Percentiles rank a stretch among this genome's conserved stretches.
Evolutionary conservation across 2,113 vertebrate genomes (phyloP).

Genomic region (Daphoenositta chrysoptera): DNA sequence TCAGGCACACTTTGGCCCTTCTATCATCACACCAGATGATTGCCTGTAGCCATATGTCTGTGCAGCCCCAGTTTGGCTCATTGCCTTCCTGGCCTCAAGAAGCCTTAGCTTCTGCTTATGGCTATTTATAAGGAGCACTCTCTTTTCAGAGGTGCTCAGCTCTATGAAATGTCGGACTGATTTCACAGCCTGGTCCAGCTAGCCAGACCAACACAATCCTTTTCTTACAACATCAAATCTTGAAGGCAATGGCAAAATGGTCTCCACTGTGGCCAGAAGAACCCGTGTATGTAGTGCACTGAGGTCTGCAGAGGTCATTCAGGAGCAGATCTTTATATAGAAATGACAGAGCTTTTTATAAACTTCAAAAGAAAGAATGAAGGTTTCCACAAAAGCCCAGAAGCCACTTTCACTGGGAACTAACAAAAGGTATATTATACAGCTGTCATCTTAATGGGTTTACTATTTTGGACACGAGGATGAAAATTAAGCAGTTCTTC

Average conservation of each 20-base stretch:
- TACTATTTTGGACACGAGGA: neutral
- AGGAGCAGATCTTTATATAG: neutral
- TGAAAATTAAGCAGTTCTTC: slow-evolving; percentile 27
- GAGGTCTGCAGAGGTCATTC: neutral
- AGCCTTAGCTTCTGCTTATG: neutral
- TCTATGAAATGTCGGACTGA: neutral
- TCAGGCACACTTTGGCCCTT: neutral
- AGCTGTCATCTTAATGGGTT: neutral
- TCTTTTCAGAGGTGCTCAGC: neutral
- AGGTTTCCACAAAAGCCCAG: slow-evolving; percentile 14
- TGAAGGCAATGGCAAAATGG: neutral
- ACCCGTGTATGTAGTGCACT: neutral
- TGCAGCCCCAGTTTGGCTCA: neutral
- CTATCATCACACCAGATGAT: neutral
- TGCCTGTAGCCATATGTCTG: neutral
- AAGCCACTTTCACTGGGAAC: neutral
- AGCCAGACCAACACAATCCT: neutral
- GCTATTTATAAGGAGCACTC: neutral
- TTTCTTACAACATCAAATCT: neutral
- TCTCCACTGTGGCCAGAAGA: neutral
- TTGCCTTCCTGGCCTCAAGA: neutral
- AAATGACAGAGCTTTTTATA: slow-evolving; percentile 19
- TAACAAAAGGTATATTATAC: slow-evolving; percentile 1
- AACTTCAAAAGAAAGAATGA: slow-evolving; percentile 24
- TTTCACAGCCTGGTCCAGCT: neutral